These are phyloP conservation scores for Karalla daura DNA, from an alignment of 2,797 vertebrate species.

Conservation along the genomic window DNA sequence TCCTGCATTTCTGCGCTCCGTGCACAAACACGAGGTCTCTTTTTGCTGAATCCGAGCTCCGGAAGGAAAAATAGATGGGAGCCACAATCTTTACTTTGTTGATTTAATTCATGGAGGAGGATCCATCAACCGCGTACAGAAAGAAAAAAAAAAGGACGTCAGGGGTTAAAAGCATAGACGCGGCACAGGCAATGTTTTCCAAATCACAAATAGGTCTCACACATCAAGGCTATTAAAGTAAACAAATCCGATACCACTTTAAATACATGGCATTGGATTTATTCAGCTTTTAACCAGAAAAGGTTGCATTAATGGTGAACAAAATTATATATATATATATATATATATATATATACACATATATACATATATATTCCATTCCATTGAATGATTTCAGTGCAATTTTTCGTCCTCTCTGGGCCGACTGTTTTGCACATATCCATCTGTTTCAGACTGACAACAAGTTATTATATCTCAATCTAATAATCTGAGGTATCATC, in stretches of 20 bases:
- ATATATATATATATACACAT: no score
- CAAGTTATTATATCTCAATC: conserved; percentile 19
- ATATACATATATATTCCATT: not conserved
- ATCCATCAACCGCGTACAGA: not conserved
- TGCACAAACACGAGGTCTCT: conserved; percentile 25
- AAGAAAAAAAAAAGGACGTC: not conserved
- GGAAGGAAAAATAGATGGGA: conserved; percentile 26
- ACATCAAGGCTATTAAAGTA: no score
- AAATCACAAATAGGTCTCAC: no score
- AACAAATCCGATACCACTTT: not conserved
- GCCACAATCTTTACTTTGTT: conserved; percentile 2
- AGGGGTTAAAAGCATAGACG: not conserved
- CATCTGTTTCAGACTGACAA: conserved; percentile 22
- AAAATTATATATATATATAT: not conserved
- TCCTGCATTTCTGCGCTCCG: not conserved
- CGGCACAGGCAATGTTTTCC: not conserved
- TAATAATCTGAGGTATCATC: conserved; percentile 20
- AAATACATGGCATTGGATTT: not conserved
- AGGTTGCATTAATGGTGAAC: not conserved
- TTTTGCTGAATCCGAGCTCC: conserved; percentile 20
- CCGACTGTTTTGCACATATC: conserved; percentile 2
- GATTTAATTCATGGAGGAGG: conserved; percentile 5
- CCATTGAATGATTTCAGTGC: not conserved
- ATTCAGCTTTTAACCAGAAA: not conserved
- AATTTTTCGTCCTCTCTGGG: not conserved